Evolutionary conservation across 2,113 vertebrate species (phyloP), one percentile per base, ranked within the genome.

Genomic region (Rhea pennata): DNA sequence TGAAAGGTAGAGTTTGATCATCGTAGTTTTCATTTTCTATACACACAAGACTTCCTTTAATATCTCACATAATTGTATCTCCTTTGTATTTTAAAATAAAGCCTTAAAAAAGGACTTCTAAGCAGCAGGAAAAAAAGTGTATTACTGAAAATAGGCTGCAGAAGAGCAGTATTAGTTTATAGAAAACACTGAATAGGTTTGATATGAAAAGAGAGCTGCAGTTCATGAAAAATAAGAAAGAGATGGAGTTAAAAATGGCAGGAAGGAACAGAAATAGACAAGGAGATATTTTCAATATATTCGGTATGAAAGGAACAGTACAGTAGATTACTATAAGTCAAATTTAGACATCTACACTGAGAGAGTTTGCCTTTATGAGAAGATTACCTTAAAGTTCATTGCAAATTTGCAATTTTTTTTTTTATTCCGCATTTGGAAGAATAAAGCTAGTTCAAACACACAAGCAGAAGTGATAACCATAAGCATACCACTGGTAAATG

Each of bases 41-140:
- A 70, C 70, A 42, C 36, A 61, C 40, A 82, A 71, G 59, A 15
- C 24, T 93, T 88, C 46, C 39, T 87, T 84, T 93, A 71, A 81
- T 92, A 78, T 61, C 46, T 82, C 91, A 53, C n/a, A 26, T 39
- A 81, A 51, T 65, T 69, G 6, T 46, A 61, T 78, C 72, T n/a
- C 15, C n/a, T 89, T 87, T 84, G 48, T 87, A 82, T 65, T 91
- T 92, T 67, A 67, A 93, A 88, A 91, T 48, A 65, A 84, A 65
- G 5, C 9, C 15, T 75, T 87, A 48, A n/a, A 87, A 87, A 81
- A 65, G 1, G 3, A 67, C 54, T 88, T 79, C 36, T 77, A 73
- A 74, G 64, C 64, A 88, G 7, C 26, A 40, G n/a, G 3, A 2
- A 0, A 9, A n/a, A 80, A 44, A 29, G 17, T 23, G 8, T 26